Base-by-base conservation (phyloP, 2,113 vertebrate genomes). In the Sterrhoptilus dennistouni region DNA sequence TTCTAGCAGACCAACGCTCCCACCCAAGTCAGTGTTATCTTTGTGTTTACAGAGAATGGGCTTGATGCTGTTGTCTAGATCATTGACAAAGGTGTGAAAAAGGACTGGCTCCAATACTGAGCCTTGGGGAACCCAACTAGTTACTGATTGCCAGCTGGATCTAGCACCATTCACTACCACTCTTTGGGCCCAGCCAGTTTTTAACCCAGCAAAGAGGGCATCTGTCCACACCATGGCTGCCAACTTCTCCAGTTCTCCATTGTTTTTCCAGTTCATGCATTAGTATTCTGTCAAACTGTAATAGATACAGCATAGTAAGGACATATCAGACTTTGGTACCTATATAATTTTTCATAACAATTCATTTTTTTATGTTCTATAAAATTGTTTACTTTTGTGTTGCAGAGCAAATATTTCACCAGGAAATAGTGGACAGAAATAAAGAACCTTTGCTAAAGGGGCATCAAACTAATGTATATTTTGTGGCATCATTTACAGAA, bases 31-130 rank as follows among this genome's bases (percentile, higher is more conserved):
- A 45, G 18, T 52, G 45, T 27, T 44, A 52, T 33, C 25, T 52
- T 8, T 36, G 15, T 53, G 28, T 38, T 53, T 38, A 38, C 18
- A 24, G 47, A 28, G 8, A 10, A 9, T 45, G 8, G 15, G 38
- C 14, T 61, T 4, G 3, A 27, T 33, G 22, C 4, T 38, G 9
- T 52, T 15, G 20, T 44, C 54, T 28, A 61, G 24, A 28, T 53
- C 9, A 6, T 24, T 0, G 0, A 12, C 28, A 53, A 53, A 61
- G 22, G 38, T 23, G 23, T 35, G 36, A 52, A 68, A 52, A 8
- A 44, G 14, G 45, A 38, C 12, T n/a, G 38, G 18, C 11, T 27
- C 28, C 14, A 45, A 28, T 53, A 38, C 38, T 20, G 28, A 61
- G 12, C 8, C 19, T 38, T 61, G 54, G 7, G 8, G 15, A n/a